Evolutionary conservation across 2,113 vertebrate species (phyloP).

Genomic region (Cavia porcellus): DNA sequence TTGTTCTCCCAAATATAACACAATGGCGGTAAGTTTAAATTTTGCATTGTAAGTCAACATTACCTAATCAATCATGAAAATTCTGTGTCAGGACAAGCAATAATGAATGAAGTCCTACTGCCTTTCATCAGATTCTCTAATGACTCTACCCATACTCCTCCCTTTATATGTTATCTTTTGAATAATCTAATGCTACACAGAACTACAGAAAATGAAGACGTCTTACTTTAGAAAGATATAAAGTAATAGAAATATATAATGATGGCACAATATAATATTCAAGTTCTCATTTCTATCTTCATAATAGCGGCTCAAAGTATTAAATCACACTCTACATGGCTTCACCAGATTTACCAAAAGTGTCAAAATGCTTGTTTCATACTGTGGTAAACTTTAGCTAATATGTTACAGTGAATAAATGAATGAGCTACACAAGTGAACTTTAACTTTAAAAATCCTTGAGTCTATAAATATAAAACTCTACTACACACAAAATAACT

Average conservation of each 20-base stretch:
- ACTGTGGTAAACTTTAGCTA: conserved; percentile 29
- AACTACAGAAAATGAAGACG: conserved; percentile 80
- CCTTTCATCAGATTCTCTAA: conserved; percentile 32
- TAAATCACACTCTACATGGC: background rate
- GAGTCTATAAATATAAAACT: conserved; percentile 19
- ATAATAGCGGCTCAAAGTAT: background rate
- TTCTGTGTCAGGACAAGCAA: conserved; percentile 1
- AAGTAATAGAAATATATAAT: conserved; percentile 42
- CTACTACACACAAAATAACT: background rate
- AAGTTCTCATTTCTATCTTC: background rate
- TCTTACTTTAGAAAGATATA: conserved; percentile 69
- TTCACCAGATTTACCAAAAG: conserved; percentile 23
- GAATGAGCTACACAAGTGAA: background rate
- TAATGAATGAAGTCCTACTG: background rate
- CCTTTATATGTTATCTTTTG: conserved; percentile 71
- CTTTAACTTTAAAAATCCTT: conserved; percentile 60
- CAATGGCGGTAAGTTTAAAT: conserved; percentile 12
- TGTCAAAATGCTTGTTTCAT: conserved; percentile 42
- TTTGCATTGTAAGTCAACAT: background rate
- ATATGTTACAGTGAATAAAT: conserved; percentile 4
- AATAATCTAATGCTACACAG: conserved; percentile 74
- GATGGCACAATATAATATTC: background rate
- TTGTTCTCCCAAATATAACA: background rate
- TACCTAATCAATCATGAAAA: background rate
- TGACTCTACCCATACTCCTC: background rate